phyloP scores from a whole-genome alignment of 2,113 vertebrate species.

The Python bivittatus region DNA sequence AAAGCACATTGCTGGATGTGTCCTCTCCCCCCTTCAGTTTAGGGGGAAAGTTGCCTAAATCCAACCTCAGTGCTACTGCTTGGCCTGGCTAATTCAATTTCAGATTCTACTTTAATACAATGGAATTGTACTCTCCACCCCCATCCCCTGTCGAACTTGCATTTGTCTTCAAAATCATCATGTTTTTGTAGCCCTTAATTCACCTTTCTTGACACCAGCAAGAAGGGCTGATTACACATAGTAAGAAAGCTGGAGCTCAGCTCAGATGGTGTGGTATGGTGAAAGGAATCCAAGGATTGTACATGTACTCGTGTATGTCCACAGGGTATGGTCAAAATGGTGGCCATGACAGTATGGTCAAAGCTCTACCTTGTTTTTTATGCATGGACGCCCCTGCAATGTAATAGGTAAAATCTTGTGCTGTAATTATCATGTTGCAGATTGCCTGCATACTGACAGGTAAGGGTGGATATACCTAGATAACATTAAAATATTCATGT shows the following conservation, averaged over 20 bases:
- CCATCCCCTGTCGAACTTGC: neutral
- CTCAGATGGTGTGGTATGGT: neutral
- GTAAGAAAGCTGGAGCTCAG: neutral
- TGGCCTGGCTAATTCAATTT: neutral
- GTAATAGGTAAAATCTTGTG: neutral
- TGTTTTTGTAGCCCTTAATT: neutral
- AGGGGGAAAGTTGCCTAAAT: neutral
- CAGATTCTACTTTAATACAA: constrained; percentile 6
- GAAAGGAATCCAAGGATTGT: neutral
- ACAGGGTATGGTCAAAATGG: neutral
- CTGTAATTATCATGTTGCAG: neutral
- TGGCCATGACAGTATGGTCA: neutral
- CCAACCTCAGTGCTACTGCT: neutral
- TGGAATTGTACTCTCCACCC: no score
- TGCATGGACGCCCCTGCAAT: neutral
- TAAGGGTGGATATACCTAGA: neutral
- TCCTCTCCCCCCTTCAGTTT: neutral
- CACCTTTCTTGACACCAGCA: neutral
- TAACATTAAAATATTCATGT: neutral
- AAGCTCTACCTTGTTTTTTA: neutral
- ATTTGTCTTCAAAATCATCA: neutral
- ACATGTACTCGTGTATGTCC: neutral
- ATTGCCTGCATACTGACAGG: neutral
- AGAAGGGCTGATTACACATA: neutral
- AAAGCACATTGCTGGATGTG: neutral